phyloP scores from a whole-genome alignment of 2,797 vertebrate species.

The Hyperoplus lanceolatus region DNA sequence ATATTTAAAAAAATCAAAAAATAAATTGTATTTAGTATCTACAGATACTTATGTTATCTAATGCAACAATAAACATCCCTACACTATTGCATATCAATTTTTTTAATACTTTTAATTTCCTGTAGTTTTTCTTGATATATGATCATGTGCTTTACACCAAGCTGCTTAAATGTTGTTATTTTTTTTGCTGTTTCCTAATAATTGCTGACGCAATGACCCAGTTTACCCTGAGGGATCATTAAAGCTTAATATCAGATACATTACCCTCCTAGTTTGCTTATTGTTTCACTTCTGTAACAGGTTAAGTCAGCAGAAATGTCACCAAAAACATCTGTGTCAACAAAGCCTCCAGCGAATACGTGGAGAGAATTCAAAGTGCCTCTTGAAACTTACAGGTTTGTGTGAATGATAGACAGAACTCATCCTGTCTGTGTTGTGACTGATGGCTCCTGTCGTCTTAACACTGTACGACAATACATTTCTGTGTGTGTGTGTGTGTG shows the following conservation, averaged over 20 bases:
- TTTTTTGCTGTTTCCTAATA: slow-evolving; percentile 22
- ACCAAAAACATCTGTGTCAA: neutral
- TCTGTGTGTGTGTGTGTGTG: slow-evolving; percentile 16
- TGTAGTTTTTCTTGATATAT: neutral
- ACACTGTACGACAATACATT: no score
- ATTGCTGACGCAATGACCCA: slow-evolving; percentile 31
- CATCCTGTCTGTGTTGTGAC: slow-evolving; percentile 22
- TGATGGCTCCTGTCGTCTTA: slow-evolving; percentile 20
- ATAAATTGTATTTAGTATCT: rapidly evolving
- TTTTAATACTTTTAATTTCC: neutral
- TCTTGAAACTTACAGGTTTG: neutral
- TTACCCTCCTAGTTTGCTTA: slow-evolving; percentile 23
- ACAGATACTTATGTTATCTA: neutral
- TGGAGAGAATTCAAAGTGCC: neutral
- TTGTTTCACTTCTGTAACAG: slow-evolving; percentile 14
- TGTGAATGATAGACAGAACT: neutral
- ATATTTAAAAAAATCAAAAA: neutral
- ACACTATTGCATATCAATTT: neutral
- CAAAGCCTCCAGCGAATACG: neutral
- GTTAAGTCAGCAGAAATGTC: slow-evolving; percentile 6
- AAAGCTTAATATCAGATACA: slow-evolving; percentile 22
- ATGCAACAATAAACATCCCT: neutral
- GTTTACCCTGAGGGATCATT: slow-evolving; percentile 31
- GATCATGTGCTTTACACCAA: neutral
- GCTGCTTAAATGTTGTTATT: slow-evolving; percentile 10